Evolutionary conservation across 2,888 invertebrate species (phyloP).

Genomic region (Oscheius myriophilus): DNA sequence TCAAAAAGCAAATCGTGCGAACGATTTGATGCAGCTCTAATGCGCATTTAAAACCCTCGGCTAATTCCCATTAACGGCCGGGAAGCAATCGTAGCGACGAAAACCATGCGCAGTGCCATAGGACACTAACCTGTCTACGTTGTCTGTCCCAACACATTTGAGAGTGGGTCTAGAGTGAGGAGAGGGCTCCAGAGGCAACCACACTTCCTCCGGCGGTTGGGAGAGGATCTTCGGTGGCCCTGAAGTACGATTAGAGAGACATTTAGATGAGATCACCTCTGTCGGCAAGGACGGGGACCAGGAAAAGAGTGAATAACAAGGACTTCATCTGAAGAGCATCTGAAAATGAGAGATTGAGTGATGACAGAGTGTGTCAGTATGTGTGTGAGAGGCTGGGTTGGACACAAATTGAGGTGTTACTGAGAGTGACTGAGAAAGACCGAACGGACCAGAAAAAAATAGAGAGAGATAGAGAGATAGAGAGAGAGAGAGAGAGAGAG

Average conservation of each 20-base stretch:
- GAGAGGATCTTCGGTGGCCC: conserved; percentile 59
- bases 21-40: background rate
- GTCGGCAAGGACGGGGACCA: conserved; percentile 1
- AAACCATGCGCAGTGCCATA: background rate
- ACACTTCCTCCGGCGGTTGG: conserved; percentile 63
- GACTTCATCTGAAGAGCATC: background rate
- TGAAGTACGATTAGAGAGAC: conserved; percentile 9
- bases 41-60: background rate
- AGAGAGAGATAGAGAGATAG: too few species aligned
- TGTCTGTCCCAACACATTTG: conserved; percentile 58
- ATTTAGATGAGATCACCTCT: background rate
- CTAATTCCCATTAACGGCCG: background rate
- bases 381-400: too few species aligned
- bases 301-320: conserved; percentile 9
- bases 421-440: too few species aligned
- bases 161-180: conserved; percentile 52
- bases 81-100: background rate
- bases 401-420: too few species aligned
- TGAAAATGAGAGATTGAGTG: too few species aligned
- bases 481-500: too few species aligned
- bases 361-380: too few species aligned
- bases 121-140: conserved; percentile 54
- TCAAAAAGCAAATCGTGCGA: background rate
- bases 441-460: too few species aligned
- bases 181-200: conserved; percentile 57